Percentiles rank a stretch among this genome's conserved stretches.
These are phyloP conservation scores for Leistus spinibarbis DNA, from an alignment of 2,888 invertebrate species.

Conservation along the genomic window DNA sequence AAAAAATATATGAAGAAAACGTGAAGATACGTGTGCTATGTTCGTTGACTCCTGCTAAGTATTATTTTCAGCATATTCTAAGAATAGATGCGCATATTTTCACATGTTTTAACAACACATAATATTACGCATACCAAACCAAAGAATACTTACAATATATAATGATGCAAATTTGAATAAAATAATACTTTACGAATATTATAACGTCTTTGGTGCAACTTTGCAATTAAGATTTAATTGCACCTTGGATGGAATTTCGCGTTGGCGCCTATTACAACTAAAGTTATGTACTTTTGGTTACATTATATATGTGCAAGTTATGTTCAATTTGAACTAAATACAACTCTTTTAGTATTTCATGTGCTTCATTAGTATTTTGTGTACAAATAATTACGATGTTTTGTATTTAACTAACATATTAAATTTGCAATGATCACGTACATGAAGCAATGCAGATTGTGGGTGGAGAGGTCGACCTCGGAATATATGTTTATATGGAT, in stretches of 20 bases:
- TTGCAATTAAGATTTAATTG: not conserved
- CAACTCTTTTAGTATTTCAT: not conserved
- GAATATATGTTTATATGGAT: not conserved
- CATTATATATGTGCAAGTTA: not conserved
- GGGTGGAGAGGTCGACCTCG: not conserved
- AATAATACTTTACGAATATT: not conserved
- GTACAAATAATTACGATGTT: not conserved
- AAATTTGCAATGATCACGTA: not conserved
- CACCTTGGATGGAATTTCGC: not conserved
- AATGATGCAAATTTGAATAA: not conserved
- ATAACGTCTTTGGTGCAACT: not conserved
- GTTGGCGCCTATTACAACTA: not conserved
- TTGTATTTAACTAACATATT: not conserved
- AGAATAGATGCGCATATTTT: conserved; percentile 26
- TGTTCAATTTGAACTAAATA: not conserved
- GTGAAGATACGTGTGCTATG: not conserved
- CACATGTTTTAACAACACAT: not conserved
- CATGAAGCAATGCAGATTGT: not conserved
- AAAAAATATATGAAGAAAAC: not conserved
- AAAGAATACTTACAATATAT: not conserved
- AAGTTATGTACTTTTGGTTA: not conserved
- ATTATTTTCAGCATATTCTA: conserved; percentile 22
- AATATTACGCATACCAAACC: not conserved
- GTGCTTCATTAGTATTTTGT: not conserved
- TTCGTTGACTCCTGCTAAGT: conserved; percentile 12